A percentile compares a stretch with the other conserved stretches of the same genome.
Conservation (phyloP, 2,888 invertebrate genomes). For the Bruchidius siliquastri region DNA sequence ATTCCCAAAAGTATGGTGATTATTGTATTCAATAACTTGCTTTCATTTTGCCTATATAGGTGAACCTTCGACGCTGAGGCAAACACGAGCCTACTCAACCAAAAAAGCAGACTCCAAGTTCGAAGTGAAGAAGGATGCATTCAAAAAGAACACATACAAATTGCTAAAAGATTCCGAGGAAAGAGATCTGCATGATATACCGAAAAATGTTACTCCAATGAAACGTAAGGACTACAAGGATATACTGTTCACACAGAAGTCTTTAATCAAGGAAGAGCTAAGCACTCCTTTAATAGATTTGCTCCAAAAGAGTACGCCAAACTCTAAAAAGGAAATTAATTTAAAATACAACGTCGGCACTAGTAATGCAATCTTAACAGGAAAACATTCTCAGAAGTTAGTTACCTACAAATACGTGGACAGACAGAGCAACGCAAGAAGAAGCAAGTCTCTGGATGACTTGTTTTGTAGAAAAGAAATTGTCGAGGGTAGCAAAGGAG, state of each 20-base stretch:
- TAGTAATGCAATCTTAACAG: background rate
- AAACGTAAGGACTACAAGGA: background rate
- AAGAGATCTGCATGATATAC: background rate
- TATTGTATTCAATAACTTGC: no score
- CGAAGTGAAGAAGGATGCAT: conserved; percentile 4
- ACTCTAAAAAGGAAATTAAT: background rate
- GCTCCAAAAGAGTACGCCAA: background rate
- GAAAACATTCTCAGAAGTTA: background rate
- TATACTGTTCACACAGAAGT: background rate
- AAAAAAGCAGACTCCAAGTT: background rate
- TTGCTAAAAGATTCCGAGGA: background rate
- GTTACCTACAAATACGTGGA: background rate
- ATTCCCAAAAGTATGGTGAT: background rate
- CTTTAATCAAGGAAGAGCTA: background rate
- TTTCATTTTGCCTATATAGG: background rate
- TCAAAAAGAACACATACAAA: conserved; percentile 3
- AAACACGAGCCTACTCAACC: background rate
- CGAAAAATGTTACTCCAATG: background rate
- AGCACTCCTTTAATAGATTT: background rate
- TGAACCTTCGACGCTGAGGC: background rate
- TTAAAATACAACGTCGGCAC: background rate
- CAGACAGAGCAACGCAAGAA: background rate
- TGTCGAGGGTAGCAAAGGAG: background rate
- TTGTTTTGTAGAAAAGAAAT: background rate
- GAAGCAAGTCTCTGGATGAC: background rate